phyloP scores from a whole-genome alignment of 2,888 invertebrate species.

The Conomelus anceps region DNA sequence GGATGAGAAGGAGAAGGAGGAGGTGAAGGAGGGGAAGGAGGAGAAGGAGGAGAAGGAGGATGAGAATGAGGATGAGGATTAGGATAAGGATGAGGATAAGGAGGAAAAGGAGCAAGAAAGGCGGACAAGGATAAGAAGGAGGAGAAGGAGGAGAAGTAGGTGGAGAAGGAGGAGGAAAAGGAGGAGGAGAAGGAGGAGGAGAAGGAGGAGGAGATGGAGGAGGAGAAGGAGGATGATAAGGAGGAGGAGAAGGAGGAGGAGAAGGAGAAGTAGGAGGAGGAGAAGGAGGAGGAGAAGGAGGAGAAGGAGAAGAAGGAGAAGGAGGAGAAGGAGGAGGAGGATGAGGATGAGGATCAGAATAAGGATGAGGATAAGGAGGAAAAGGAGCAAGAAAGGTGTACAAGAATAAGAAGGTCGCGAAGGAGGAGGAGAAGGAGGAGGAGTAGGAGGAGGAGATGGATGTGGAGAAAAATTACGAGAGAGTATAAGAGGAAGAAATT shows the following conservation, averaged over 20 bases:
- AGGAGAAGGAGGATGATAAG: not conserved
- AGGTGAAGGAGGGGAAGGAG: not conserved
- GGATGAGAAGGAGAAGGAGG: not conserved
- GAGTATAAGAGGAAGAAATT: too few relatives aligned
- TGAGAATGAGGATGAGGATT: too few relatives aligned
- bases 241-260: not conserved
- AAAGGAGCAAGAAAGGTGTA: too few relatives aligned
- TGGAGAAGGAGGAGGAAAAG: too few relatives aligned
- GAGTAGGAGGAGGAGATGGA: not conserved
- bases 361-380: not conserved
- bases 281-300: not conserved
- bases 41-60: not conserved
- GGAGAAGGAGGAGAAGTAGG: too few relatives aligned
- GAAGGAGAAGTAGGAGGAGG: not conserved
- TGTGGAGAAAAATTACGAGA: too few relatives aligned
- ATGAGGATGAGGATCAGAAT: not conserved
- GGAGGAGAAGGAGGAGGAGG: not conserved
- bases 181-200: too few relatives aligned
- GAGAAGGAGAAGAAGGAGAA: not conserved
- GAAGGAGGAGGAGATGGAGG: too few relatives aligned
- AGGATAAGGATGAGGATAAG: too few relatives aligned
- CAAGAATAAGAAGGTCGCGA: not conserved
- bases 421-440: not conserved
- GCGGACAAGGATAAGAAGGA: too few relatives aligned
- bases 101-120: too few relatives aligned